Evolutionary conservation across 1,140 invertebrate genomes (phyloP).

Genomic region (Pogonomyrmex barbatus): DNA sequence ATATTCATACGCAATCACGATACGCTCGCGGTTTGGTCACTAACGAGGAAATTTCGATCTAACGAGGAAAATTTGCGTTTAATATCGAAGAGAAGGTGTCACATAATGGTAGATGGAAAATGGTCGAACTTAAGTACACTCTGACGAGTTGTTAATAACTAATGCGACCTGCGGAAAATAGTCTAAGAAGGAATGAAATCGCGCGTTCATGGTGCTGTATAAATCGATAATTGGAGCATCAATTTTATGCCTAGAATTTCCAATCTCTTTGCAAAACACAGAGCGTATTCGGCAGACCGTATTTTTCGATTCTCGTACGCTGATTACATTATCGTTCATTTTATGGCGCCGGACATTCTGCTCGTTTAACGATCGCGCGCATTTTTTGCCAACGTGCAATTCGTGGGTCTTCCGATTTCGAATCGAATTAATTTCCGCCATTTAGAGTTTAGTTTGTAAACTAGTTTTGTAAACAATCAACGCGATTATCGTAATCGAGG

Average conservation of each 20-base stretch:
- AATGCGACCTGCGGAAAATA: slow-evolving; percentile 8
- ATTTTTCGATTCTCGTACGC: slow-evolving; percentile 26
- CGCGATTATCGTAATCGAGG: slow-evolving; percentile 70
- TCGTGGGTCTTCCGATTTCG: slow-evolving; percentile 56
- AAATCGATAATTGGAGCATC: slow-evolving; percentile 51
- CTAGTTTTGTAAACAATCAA: slow-evolving; percentile 62
- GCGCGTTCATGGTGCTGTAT: not conserved
- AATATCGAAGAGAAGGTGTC: not conserved
- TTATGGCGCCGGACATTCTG: slow-evolving; percentile 37
- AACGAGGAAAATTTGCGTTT: not conserved
- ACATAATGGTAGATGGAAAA: not conserved
- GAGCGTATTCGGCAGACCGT: slow-evolving; percentile 13
- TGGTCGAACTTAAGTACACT: not conserved
- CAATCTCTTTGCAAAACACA: slow-evolving; percentile 38
- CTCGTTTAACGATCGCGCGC: slow-evolving; percentile 28
- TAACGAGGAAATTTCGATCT: slow-evolving; percentile 19
- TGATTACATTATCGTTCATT: slow-evolving; percentile 69
- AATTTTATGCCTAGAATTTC: slow-evolving; percentile 47
- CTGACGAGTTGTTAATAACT: slow-evolving; percentile 5
- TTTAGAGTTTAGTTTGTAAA: slow-evolving; percentile 12
- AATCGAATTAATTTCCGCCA: slow-evolving; percentile 72
- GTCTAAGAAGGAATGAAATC: slow-evolving; percentile 16
- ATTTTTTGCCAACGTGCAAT: slow-evolving; percentile 46
- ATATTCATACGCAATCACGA: slow-evolving; percentile 39
- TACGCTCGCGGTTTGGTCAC: not conserved